phyloP scores from a whole-genome alignment of 64 coral and sea anemone species.

The Anthopleura sola region DNA sequence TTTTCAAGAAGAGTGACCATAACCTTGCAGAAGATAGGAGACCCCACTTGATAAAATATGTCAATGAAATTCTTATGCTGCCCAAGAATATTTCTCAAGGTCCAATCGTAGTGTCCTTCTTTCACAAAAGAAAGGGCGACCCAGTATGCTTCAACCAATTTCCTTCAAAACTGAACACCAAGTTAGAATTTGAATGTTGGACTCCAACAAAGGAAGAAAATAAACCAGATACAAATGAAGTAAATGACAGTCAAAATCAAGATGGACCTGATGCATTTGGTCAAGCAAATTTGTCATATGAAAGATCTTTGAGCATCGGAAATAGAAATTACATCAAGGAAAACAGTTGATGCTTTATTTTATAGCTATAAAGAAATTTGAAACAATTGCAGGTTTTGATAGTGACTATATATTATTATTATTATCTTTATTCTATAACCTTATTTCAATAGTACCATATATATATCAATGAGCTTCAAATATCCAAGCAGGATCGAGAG shows the following conservation, averaged over 20 bases:
- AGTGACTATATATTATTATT: too few relatives aligned
- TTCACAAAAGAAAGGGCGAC: conserved; percentile 50
- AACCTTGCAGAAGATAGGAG: conserved; percentile 57
- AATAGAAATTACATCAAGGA: background rate
- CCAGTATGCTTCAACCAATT: conserved; percentile 43
- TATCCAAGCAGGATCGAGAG: too few relatives aligned
- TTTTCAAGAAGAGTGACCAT: conserved; percentile 74
- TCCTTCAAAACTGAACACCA: conserved; percentile 17
- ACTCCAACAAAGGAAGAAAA: conserved; percentile 8
- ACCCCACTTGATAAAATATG: conserved; percentile 59
- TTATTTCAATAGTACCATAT: too few relatives aligned
- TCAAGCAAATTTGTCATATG: conserved; percentile 20
- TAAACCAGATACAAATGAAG: background rate
- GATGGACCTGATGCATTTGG: background rate
- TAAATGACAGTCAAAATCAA: background rate
- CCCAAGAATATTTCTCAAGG: conserved; percentile 58
- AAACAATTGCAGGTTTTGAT: too few relatives aligned
- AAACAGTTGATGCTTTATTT: background rate
- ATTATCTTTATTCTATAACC: too few relatives aligned
- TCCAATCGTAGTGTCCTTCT: conserved; percentile 54
- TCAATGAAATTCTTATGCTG: conserved; percentile 51
- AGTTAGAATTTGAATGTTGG: conserved; percentile 17
- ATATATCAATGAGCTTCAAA: too few relatives aligned
- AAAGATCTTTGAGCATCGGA: background rate
- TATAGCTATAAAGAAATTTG: too few relatives aligned